A percentile compares a stretch with the other conserved stretches of the same genome.
Conservation (phyloP, 1,140 invertebrate genomes). For the Cyclargus thomasi region DNA sequence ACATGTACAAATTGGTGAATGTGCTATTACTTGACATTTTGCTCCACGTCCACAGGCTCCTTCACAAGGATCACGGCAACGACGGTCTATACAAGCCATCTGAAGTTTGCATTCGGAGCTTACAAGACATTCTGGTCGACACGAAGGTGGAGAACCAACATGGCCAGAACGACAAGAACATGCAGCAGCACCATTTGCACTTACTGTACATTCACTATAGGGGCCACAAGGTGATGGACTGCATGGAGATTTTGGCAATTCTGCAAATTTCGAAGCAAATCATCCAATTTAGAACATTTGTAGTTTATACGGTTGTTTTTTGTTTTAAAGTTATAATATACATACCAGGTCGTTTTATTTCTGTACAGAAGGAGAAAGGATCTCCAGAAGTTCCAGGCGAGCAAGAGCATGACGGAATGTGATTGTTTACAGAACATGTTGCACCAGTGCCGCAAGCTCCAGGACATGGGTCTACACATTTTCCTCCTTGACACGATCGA, state of each 20-base stretch:
- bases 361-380: constrained; percentile 80
- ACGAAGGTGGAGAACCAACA: constrained; percentile 82
- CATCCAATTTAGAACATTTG: not conserved
- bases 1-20: constrained; percentile 88
- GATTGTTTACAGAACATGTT: constrained; percentile 81
- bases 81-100: constrained; percentile 78
- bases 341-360: constrained; percentile 76
- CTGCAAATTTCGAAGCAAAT: constrained; percentile 30
- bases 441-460: constrained; percentile 83
- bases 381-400: constrained; percentile 81
- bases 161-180: constrained; percentile 83
- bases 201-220: constrained; percentile 81
- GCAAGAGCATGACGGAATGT: constrained; percentile 84
- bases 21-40: constrained; percentile 87
- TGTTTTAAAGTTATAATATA: constrained; percentile 12
- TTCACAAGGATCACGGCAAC: constrained; percentile 81
- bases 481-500: constrained; percentile 82
- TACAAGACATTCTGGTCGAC: constrained; percentile 81
- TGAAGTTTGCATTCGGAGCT: constrained; percentile 81
- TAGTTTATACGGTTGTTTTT: too few relatives aligned
- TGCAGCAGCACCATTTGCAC: constrained; percentile 79
- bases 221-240: constrained; percentile 85
- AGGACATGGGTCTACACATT: constrained; percentile 85
- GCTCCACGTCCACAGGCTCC: constrained; percentile 87
- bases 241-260: constrained; percentile 77